These are phyloP conservation scores for Tachina lurida DNA, from an alignment of 2,888 invertebrate species.

Conservation along the genomic window DNA sequence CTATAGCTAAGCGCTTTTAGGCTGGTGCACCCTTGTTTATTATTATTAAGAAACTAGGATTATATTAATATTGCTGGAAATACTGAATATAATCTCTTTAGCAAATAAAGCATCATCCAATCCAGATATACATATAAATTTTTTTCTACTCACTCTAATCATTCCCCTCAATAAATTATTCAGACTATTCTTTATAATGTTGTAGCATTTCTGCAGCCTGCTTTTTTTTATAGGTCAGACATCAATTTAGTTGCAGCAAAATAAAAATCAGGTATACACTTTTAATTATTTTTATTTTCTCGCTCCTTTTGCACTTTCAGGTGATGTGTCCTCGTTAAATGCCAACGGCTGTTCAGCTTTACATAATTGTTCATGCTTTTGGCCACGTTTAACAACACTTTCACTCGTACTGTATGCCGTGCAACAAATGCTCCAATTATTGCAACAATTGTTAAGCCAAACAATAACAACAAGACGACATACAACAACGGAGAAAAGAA, in stretches of 20 bases:
- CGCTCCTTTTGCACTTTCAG: slow-evolving; percentile 61
- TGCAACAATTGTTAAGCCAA: slow-evolving; percentile 70
- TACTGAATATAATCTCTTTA: no score
- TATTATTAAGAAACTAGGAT: no score
- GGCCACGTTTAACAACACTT: slow-evolving; percentile 71
- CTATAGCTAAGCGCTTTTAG: no score
- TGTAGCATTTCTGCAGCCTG: neutral
- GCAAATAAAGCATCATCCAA: no score
- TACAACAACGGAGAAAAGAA: slow-evolving; percentile 22
- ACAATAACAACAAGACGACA: slow-evolving; percentile 54
- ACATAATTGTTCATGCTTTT: slow-evolving; percentile 65
- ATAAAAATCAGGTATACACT: slow-evolving; percentile 34
- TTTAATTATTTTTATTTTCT: slow-evolving; percentile 53
- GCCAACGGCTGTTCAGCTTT: slow-evolving; percentile 70
- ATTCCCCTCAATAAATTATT: neutral
- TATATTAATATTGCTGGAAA: no score
- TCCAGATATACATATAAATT: no score
- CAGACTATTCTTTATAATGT: neutral
- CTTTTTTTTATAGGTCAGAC: slow-evolving; percentile 31
- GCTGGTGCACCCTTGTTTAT: no score
- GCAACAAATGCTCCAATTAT: slow-evolving; percentile 73
- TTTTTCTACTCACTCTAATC: no score
- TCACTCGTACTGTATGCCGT: slow-evolving; percentile 66
- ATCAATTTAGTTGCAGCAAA: neutral
- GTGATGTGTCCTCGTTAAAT: slow-evolving; percentile 74